Evolutionary conservation across 2,888 invertebrate species (phyloP), one percentile per base, ranked within the genome.

Genomic region (Podabrus alpinus): DNA sequence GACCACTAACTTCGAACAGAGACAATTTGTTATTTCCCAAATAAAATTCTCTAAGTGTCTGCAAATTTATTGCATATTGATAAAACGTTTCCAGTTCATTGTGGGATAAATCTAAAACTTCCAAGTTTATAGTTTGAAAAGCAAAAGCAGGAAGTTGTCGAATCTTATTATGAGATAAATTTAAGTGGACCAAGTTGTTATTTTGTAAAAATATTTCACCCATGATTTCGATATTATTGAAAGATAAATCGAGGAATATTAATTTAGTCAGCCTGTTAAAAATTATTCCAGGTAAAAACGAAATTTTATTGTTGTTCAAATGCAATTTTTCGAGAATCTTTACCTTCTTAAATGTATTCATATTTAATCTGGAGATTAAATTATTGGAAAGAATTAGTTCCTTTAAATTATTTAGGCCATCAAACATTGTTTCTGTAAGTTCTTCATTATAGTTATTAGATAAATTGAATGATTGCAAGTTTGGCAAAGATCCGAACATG

Each of bases 311-410:
- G 59, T 81, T 61, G 66, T 77, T 75, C 10, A 82, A 69, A 75
- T 74, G 74, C 21, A 83, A 74, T 60, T 70, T 67, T 66, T 74
- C 68, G 19, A 82, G 29, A 15, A 68, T 67, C 68, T 45, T 66
- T 15, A 75, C 59, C 15, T 71, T 68, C 66, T 80, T 80, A 21
- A 81, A 74, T 3, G 78, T 73, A 13, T 80, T 81, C 9, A 78
- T 16, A 68, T 78, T 68, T 15, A 81, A 71, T 24, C 77, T 64
- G 9, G 75, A 72, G 29, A 82, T 78, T 66, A 71, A 69, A 68
- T 82, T 82, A 69, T 72, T 62, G 2, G 81, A 79, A 19, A 82
- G 24, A 68, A 79, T 72, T 29, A 82, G 66, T 60, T 75, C 45
- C 66, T 78, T 76, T 60, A 82, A 73, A 24, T 78, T 74, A 29